These are phyloP conservation scores for Entomyzon cyanotis DNA, from an alignment of 2,113 vertebrate species.

Conservation along the genomic window DNA sequence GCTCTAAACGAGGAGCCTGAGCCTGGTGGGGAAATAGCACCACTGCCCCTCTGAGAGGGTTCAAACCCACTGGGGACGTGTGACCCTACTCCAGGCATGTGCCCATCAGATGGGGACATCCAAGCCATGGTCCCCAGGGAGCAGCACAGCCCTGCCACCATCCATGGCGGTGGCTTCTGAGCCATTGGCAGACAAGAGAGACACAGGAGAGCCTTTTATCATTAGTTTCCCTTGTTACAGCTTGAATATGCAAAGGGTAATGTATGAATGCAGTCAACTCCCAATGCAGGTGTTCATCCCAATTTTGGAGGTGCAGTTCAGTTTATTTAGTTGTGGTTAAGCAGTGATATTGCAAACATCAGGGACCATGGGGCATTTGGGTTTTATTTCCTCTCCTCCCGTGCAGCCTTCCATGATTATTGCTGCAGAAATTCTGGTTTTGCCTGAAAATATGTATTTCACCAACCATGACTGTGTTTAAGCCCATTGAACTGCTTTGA, in stretches of 20 bases:
- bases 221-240: background rate
- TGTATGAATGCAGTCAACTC: background rate
- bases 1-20: background rate
- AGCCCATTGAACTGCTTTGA: background rate
- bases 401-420: background rate
- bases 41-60: background rate
- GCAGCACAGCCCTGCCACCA: background rate
- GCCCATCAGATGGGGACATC: background rate
- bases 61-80: rapidly evolving
- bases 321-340: background rate
- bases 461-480: background rate
- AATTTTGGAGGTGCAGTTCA: background rate
- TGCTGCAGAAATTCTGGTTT: background rate
- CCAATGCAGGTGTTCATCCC: background rate
- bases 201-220: background rate
- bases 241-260: background rate
- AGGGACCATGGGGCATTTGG: rapidly evolving
- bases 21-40: background rate
- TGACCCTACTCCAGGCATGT: rapidly evolving
- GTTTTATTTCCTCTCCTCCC: background rate
- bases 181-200: background rate
- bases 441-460: background rate
- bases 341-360: background rate
- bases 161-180: background rate
- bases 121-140: background rate